A percentile compares a stretch with the other conserved stretches of the same genome.
Evolutionary conservation across 2,113 vertebrate species (phyloP).

Genomic region (Lichenostomus cassidix): DNA sequence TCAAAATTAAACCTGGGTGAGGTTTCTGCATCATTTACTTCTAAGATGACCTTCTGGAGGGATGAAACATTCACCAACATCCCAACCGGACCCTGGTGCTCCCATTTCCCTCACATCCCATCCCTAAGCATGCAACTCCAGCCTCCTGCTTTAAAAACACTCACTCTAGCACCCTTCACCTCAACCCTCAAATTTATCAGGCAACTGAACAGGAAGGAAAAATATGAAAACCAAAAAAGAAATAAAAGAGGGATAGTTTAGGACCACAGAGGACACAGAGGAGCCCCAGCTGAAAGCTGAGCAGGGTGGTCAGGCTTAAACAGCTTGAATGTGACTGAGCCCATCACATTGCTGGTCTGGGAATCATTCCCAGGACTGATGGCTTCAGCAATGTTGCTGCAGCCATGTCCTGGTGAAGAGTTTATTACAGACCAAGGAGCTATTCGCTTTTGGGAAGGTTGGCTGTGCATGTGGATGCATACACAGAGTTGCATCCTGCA

Average conservation of each 20-base stretch:
- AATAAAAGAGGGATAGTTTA: background rate
- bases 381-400: background rate
- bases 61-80: background rate
- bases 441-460: background rate
- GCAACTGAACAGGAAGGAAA: background rate
- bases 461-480: rapidly evolving
- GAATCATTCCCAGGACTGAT: background rate
- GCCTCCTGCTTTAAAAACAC: background rate
- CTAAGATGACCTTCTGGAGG: background rate
- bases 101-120: background rate
- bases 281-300: background rate
- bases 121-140: background rate
- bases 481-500: background rate
- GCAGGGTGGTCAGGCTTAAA: background rate
- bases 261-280: background rate
- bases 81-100: background rate
- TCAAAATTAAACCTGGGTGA: background rate
- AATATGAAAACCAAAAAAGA: background rate
- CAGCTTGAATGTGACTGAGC: background rate
- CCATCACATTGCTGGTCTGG: rapidly evolving
- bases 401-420: background rate
- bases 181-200: background rate
- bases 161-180: background rate
- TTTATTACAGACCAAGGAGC: background rate
- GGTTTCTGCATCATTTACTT: background rate